Evolutionary conservation across 37 sponge, comb jelly and placozoan genomes (phyloP), one percentile per base, ranked within the genome.

Genomic region (Aplysina aerophoba): DNA sequence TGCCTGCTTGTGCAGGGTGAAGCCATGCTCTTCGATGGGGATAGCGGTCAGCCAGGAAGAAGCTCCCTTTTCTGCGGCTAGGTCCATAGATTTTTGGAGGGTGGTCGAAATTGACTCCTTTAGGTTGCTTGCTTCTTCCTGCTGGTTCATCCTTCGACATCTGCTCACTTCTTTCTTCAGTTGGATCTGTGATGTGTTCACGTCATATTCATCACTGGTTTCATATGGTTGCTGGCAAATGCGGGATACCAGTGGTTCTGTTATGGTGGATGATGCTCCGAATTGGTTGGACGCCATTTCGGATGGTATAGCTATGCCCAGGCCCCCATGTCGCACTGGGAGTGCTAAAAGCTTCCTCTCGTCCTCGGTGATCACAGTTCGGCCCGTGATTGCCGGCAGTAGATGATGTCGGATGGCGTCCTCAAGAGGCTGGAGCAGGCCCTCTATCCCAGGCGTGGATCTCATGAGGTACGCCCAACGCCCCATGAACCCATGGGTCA

Each of bases 1-100:
- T n/a, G 78, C 78, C 44, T 36, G 44, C 35, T 75, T 75, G 50
- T 75, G 78, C 44, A 75, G n/a, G 54, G 78, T 41, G n/a, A 75
- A 75, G 13, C 78, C 50, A 36, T 37, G 50, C 78, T 75, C 78
- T 40, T 75, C 21, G 11, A 36, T 41, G 15, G 78, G 78, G 16
- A 75, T 36, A 40, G 54, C 78, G 35, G 54, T 75, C 17, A 75
- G 50, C 78, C 78, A 75, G 16, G 54, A 37, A 13, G 78, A 75
- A 20, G 78, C 78, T 40, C 78, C 78, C 44, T 75, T 75, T 44
- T 75, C 50, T 15, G 78, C 19, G 15, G 78, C 78, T 20, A 75
- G 54, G 41, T 75, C 78, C 44, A 75, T 40, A 25, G 78, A 67
- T 67, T 25, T 67, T 28, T 67, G 69, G 69, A 67, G 69, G 69